Percentiles rank a stretch among this genome's conserved stretches.
Conservation (phyloP, 2,797 vertebrate species). For the Dermochelys coriacea region DNA sequence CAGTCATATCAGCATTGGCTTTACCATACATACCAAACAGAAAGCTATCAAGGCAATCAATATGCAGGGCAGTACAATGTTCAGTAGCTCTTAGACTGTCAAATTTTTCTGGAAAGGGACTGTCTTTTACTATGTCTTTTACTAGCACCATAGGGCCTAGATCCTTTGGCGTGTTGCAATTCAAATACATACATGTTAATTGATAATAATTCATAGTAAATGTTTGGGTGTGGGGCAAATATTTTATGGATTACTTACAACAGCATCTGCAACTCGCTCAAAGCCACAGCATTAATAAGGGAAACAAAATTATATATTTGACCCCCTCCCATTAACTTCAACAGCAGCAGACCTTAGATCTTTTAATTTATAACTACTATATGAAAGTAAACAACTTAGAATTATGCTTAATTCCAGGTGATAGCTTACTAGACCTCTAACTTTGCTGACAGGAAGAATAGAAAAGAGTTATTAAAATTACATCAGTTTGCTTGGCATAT, state of each 20-base stretch:
- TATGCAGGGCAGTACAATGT: background rate
- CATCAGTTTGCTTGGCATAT: background rate
- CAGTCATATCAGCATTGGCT: accelerated
- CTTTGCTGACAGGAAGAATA: background rate
- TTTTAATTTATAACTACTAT: background rate
- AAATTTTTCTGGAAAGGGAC: background rate
- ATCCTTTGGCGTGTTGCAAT: background rate
- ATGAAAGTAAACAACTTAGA: background rate
- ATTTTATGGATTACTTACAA: background rate
- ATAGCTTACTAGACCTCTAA: background rate
- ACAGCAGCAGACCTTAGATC: accelerated
- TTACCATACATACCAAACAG: background rate
- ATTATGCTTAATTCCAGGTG: background rate
- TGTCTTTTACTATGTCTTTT: background rate
- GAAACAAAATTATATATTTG: background rate
- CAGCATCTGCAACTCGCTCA: background rate
- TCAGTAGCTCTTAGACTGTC: background rate
- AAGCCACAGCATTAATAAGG: background rate
- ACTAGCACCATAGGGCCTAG: background rate
- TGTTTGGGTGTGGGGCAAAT: background rate
- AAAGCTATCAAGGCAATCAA: background rate
- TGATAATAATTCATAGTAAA: accelerated
- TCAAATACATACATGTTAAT: background rate
- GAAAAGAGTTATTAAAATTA: background rate
- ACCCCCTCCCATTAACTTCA: background rate